Evolutionary conservation across 2,888 invertebrate species (phyloP), one percentile per base, ranked within the genome.

Genomic region (Spodoptera picta): DNA sequence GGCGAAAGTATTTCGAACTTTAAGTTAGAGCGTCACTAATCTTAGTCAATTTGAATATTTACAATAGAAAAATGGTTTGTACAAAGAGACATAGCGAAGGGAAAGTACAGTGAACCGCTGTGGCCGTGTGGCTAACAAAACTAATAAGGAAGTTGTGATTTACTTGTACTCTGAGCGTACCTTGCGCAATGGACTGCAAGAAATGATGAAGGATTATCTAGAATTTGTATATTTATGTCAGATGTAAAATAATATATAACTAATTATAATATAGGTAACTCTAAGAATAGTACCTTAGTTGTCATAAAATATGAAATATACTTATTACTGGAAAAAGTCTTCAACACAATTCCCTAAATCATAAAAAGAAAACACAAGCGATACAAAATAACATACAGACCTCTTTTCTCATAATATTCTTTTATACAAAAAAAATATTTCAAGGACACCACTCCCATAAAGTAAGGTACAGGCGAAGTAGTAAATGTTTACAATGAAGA

Each of bases 131-230:
- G 54, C 75, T 58, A 48, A 68, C 69, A 55, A 73, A 77, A 76
- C 79, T 80, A 81, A 80, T 81, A 80, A 80, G 79, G 80, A 80
- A 80, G 69, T 67, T 72, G 74, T 77, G 63, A 73, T 79, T 81
- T 77, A 53, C 66, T 53, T 49, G 54, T 63, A 69, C 73, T 50
- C 47, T 52, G 45, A 14, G 51, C 50, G 50, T 62, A 51, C 50
- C 75, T 80, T 81, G 68, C 71, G 70, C 76, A 79, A 79, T 59
- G 27, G 23, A 47, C 57, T 57, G 47, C 63, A 59, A 70, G 62
- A 36, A 36, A 36, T 9, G 36, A 63, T 59, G 50, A 46, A 43
- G 57, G 55, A 48, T 53, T 27, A 51, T 69, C 69, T 55, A 59
- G 46, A 51, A 46, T 36, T 50, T 5, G 3, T n/a, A 53, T 42